Evolutionary conservation across 1,140 invertebrate species (phyloP).

Genomic region (Drosophila repletoides): DNA sequence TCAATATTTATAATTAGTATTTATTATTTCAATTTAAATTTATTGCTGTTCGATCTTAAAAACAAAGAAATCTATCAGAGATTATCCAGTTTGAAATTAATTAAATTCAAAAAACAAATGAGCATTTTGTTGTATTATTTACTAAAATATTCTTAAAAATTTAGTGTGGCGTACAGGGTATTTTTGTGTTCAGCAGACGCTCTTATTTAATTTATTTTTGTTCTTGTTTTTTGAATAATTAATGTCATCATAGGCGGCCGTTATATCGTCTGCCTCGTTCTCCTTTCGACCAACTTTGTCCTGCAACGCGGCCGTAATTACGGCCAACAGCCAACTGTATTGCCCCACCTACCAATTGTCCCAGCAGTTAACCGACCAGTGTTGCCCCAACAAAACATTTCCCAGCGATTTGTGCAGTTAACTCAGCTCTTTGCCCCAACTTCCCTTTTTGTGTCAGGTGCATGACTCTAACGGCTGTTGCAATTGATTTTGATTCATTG

Average conservation of each 20-base stretch:
- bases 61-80: no score
- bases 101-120: no score
- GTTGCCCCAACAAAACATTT: background rate
- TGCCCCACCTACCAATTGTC: background rate
- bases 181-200: background rate
- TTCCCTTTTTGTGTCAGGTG: constrained; percentile 29
- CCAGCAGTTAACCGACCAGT: background rate
- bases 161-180: background rate
- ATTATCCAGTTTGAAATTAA: no score
- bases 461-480: constrained; percentile 32
- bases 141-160: no score
- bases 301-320: constrained; percentile 69
- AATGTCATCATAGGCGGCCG: constrained; percentile 68
- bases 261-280: constrained; percentile 58
- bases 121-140: no score
- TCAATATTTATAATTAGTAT: no score
- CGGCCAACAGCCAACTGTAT: constrained; percentile 36
- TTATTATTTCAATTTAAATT: no score
- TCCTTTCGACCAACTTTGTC: constrained; percentile 33
- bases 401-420: constrained; percentile 1
- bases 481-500: constrained; percentile 74
- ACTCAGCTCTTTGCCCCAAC: background rate
- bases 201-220: background rate
- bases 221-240: constrained; percentile 65
- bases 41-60: no score